A percentile compares a stretch with the other conserved stretches of the same genome.
These are phyloP conservation scores for Heliocidaris erythrogramma DNA, from an alignment of 35 echinoderm and acorn worm genomes.

Conservation along the genomic window DNA sequence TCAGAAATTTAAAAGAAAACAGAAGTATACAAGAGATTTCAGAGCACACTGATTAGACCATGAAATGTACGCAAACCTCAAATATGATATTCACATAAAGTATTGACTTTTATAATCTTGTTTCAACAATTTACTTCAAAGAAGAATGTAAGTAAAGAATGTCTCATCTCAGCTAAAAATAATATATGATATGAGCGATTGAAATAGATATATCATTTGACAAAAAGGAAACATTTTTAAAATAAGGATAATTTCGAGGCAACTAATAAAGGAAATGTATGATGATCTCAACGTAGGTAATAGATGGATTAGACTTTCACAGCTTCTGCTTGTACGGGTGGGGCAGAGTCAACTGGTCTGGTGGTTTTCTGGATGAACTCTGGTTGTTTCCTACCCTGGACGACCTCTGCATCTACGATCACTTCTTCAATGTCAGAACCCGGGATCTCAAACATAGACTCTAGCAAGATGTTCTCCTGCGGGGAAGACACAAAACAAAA, in stretches of 20 bases:
- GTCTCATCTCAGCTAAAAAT: neutral
- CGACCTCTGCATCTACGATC: conserved; percentile 72
- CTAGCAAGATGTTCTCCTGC: conserved; percentile 87
- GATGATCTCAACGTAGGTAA: too few species aligned
- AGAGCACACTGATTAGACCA: neutral
- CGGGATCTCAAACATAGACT: conserved; percentile 91
- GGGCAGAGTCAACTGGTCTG: conserved; percentile 22
- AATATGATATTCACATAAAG: neutral
- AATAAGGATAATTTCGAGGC: neutral
- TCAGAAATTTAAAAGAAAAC: neutral
- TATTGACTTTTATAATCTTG: neutral
- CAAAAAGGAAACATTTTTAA: neutral
- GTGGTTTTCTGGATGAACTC: conserved; percentile 65
- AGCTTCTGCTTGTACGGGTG: neutral
- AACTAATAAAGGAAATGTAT: neutral
- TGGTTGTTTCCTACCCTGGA: conserved; percentile 61
- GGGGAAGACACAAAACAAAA: neutral
- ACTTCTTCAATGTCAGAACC: conserved; percentile 91
- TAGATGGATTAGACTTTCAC: neutral
- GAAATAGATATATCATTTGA: neutral
- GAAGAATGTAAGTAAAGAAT: neutral
- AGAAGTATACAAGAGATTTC: neutral
- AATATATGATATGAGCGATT: neutral
- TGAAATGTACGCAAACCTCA: neutral
- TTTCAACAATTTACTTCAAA: neutral